Base-by-base conservation (phyloP, 2,888 invertebrate species). In the Tenodera sinensis region DNA sequence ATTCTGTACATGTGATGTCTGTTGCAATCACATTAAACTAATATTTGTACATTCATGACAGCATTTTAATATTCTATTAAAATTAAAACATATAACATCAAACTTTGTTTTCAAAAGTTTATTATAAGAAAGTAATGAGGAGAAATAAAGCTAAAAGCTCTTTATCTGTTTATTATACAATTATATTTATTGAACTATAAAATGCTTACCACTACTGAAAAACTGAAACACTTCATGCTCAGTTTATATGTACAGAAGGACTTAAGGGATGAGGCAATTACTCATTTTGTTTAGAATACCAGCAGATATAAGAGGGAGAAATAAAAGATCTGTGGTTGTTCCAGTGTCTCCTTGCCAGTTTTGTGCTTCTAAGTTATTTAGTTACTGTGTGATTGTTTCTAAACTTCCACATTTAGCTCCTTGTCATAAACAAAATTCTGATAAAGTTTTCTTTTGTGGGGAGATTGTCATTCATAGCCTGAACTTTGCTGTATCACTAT, bases 21-120 rank as follows among this genome's bases (percentile, higher is more conserved):
- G 54, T 71, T 71, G 54, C 2, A 71, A 71, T 71, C 86, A 81
- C 86, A 81, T 81, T 25, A 28, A 30, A 71, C 86, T 86, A 86
- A 8, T 28, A 30, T 85, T 85, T 85, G 85, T 85, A 85, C 85
- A 85, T 85, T 85, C n/a, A 85, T 47, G 85, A 85, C 47, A 85
- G 85, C 85, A 54, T 85, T 27, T 85, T 86, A 28, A 20, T 86
- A 86, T 8, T 28, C 86, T 86, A 86, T 86, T 30, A 28, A 84
- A 86, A 15, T 81, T 81, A 86, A 27, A 27, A 85, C 85, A 85
- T 27, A 71, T 20, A 71, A 71, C 20, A 71, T 71, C 20, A 71
- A 71, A 71, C 20, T 71, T 25, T 71, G 20, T 6, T 71, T 71
- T 20, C 20, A 20, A 20, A 15, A 71, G 20, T 71, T 4, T 71